Evolutionary conservation across 2,113 vertebrate genomes (phyloP).

Genomic region (Montifringilla adamsi): DNA sequence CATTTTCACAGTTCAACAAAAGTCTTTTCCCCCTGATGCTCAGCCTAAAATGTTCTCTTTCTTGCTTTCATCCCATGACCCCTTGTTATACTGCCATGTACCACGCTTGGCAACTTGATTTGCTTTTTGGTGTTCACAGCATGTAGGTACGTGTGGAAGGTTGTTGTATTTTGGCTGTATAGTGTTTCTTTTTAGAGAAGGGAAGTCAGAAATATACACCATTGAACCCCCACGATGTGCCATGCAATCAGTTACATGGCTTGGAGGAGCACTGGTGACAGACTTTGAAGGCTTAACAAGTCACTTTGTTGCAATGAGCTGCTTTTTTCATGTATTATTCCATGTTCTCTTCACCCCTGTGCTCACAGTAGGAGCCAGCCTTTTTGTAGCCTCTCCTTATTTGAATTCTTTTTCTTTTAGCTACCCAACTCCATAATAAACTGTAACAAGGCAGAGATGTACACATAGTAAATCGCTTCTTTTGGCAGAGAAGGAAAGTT

Average conservation of each 20-base stretch:
- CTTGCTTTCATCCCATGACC: conserved; percentile 41
- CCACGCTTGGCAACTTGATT: background rate
- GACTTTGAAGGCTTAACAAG: conserved; percentile 37
- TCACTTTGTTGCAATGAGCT: conserved; percentile 29
- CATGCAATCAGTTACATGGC: conserved; percentile 16
- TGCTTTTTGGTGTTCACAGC: conserved; percentile 50
- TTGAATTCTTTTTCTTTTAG: conserved; percentile 53
- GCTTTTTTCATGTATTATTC: conserved; percentile 27
- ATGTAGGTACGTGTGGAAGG: conserved; percentile 21
- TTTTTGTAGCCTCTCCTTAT: conserved; percentile 37
- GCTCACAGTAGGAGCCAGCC: background rate
- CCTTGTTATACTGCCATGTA: conserved; percentile 22
- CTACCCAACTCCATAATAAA: conserved; percentile 33
- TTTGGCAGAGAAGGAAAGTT: conserved; percentile 36
- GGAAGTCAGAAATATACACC: conserved; percentile 11
- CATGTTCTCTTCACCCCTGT: conserved; percentile 15
- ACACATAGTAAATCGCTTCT: background rate
- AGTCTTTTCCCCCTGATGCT: background rate
- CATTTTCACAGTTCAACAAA: conserved; percentile 10
- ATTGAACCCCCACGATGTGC: background rate
- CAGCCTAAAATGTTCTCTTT: conserved; percentile 35
- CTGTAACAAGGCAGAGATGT: conserved; percentile 41
- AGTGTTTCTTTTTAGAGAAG: conserved; percentile 1
- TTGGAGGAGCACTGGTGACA: conserved; percentile 8
- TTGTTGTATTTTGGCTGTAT: conserved; percentile 19